Evolutionary conservation across 2,888 invertebrate genomes (phyloP), one percentile per base, ranked within the genome.

Genomic region (Petrolisthes manimaculis): DNA sequence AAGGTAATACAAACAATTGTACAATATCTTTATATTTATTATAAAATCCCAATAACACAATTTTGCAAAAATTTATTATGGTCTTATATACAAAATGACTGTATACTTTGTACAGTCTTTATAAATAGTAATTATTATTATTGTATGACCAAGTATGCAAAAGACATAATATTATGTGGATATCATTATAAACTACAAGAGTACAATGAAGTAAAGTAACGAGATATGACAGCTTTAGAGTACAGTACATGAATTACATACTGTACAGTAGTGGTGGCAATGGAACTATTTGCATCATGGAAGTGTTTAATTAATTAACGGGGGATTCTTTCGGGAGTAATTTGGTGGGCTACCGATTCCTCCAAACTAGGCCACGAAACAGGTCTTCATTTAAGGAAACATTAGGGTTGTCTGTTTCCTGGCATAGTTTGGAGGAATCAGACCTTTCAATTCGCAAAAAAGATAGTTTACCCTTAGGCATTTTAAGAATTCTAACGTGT

Each of bases 31-130:
- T n/a, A 71, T 71, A 71, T 71, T 71, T 71, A 71, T 71, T 71
- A 71, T 6, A 71, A 71, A 71, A 71, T n/a, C 21, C 71, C 71
- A 71, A 71, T 21, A 71, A 71, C n/a, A 71, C 71, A 71, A 14
- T 61, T 61, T n/a, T 71, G 71, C 21, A 71, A 71, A 71, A 71
- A n/a, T 71, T 12, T n/a, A 71, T n/a, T 71, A 71, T 71, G 21
- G 71, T n/a, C 71, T 71, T 71, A 71, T 71, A 71, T 71, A 71
- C 71, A 71, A 71, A 71, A 71, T 71, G 21, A 71, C 6, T 71
- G 71, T 21, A 71, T 71, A 14, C 71, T 71, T 71, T 2, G 71
- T 21, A 71, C 21, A 6, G n/a, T 61, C 61, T n/a, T 71, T 21
- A 71, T 71, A 71, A 14, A 71, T n/a, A 71, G 71, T 71, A 71